A percentile compares a stretch with the other conserved stretches of the same genome.
Conservation (phyloP, 2,797 vertebrate species). For the Rhinoraja longicauda region DNA sequence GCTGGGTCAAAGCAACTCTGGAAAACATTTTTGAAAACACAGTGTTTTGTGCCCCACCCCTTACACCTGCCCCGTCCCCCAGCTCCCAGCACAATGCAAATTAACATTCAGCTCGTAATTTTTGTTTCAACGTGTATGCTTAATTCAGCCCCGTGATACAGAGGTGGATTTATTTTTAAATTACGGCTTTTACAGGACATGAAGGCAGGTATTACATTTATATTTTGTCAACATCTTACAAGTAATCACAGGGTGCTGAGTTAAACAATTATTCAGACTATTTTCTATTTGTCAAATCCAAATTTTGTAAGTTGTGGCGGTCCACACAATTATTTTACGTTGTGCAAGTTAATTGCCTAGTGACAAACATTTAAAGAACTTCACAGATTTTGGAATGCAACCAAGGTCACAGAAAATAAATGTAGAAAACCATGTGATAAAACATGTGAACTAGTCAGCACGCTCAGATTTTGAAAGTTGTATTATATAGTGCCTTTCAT, state of each 20-base stretch:
- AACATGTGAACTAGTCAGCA: neutral
- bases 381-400: neutral
- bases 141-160: neutral
- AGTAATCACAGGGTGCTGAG: neutral
- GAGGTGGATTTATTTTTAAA: neutral
- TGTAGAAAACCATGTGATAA: neutral
- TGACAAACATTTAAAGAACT: neutral
- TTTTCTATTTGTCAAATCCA: neutral
- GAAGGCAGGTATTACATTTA: neutral
- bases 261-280: neutral
- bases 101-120: no score
- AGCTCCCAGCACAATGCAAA: no score
- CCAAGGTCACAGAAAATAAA: neutral
- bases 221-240: neutral
- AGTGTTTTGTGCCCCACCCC: no score
- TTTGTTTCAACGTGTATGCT: neutral
- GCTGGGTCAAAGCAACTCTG: no score
- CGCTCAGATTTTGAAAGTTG: neutral
- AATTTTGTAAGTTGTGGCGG: neutral
- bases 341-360: neutral
- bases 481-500: neutral
- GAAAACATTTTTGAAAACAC: no score
- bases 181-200: neutral
- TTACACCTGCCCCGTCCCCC: no score
- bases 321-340: neutral